A percentile compares a stretch with the other conserved stretches of the same genome.
Conservation (phyloP, 2,797 vertebrate genomes). For the Enteromius fasciolatus region DNA sequence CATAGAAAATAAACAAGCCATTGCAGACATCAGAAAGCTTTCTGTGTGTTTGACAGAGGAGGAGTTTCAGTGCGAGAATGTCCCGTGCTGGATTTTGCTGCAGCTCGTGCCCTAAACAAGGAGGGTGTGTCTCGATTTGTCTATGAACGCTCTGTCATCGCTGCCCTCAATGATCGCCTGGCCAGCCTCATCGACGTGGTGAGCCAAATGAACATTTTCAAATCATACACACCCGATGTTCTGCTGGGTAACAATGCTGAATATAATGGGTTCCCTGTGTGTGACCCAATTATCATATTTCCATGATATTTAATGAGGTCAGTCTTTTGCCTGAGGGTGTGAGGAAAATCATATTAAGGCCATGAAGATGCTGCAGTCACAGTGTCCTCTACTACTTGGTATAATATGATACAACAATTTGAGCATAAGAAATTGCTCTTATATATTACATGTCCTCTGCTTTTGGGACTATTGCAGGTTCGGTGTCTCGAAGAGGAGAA, state of each 20-base stretch:
- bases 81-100: conserved; percentile 71
- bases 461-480: conserved; percentile 63
- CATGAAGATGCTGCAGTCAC: conserved; percentile 30
- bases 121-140: conserved; percentile 67
- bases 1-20: neutral
- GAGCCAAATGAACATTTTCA: conserved; percentile 56
- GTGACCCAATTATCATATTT: conserved; percentile 15
- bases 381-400: neutral
- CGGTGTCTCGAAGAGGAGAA: conserved; percentile 78
- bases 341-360: conserved; percentile 41
- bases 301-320: conserved; percentile 28
- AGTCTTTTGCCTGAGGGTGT: conserved; percentile 35
- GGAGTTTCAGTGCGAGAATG: conserved; percentile 59
- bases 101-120: conserved; percentile 69
- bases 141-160: conserved; percentile 72
- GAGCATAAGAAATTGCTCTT: neutral
- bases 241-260: conserved; percentile 23
- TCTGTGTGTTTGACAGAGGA: conserved; percentile 62
- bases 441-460: neutral
- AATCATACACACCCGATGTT: conserved; percentile 17
- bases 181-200: conserved; percentile 77
- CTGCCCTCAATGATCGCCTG: conserved; percentile 78
- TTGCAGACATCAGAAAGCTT: conserved; percentile 25
- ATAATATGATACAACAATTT: neutral
- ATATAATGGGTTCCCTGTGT: conserved; percentile 18